Percentiles rank a stretch among this genome's conserved stretches.
phyloP scores from a whole-genome alignment of 2,113 vertebrate species.

The Gobiocypris rarus region DNA sequence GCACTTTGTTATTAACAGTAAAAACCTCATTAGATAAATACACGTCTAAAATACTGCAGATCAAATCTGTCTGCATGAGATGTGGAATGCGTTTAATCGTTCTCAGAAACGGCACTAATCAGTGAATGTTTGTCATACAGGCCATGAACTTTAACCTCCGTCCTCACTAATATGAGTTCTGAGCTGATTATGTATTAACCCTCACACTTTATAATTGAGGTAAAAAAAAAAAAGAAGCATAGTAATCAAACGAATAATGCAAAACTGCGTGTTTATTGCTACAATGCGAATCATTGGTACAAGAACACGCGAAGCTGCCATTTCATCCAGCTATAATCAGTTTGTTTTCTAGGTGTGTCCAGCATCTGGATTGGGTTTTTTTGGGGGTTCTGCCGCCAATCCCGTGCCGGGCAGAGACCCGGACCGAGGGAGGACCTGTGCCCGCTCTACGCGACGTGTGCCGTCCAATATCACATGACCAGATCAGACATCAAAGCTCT shows the following conservation, averaged over 20 bases:
- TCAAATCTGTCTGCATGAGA: background rate
- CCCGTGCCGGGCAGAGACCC: constrained; percentile 58
- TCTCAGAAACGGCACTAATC: background rate
- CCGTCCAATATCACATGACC: constrained; percentile 53
- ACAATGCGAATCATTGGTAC: background rate
- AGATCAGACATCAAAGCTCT: constrained; percentile 40
- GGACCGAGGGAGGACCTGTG: constrained; percentile 71
- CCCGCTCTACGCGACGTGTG: constrained; percentile 74
- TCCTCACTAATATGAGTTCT: background rate
- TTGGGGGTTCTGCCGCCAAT: background rate
- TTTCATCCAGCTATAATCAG: no score
- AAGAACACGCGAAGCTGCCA: background rate
- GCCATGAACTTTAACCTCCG: background rate
- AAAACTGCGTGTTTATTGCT: constrained; percentile 14
- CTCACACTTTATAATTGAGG: background rate
- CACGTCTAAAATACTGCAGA: background rate
- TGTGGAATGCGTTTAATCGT: background rate
- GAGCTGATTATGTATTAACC: background rate
- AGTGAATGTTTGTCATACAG: background rate
- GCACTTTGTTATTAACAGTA: constrained; percentile 2
- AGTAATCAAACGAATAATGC: background rate
- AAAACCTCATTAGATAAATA: background rate
- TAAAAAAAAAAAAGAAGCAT: background rate
- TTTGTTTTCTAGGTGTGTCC: background rate
- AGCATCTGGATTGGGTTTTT: background rate